Base-by-base conservation (phyloP, 1,140 invertebrate species). In the Bombus pyrosoma region DNA sequence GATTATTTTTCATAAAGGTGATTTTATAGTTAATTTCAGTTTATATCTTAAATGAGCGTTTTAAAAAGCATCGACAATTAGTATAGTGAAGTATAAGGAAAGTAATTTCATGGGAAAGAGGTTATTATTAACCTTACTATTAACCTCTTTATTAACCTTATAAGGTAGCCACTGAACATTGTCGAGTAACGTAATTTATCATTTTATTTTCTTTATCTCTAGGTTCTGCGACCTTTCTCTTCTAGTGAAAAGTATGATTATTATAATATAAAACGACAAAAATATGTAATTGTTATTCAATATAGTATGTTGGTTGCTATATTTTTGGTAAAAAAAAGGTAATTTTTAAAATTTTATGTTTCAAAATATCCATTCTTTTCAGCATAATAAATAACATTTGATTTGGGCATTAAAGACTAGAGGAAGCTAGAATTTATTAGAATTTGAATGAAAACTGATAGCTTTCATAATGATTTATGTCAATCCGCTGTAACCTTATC, bases 401-500 rank as follows among this genome's bases (percentile, higher is more conserved):
- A 22, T 73, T 59, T 57, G 22, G 12, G 43, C 28, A 34, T 32
- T 72, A 1, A 37, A 37, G 41, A 25, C 22, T n/a, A n/a, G n/a
- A 74, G n/a, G 41, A 66, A 62, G 13, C 10, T 34, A 62, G 43
- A 18, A 62, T 43, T 37, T 64, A 47, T 18, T 64, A 64, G 32
- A 82, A 37, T 43, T 64, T 34, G n/a, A 73, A 59, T 73, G 57
- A 82, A 62, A 62, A 64, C 64, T 22, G 12, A n/a, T 34, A 41
- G 28, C 32, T 64, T 64, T 64, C 47, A 47, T n/a, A 37, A 75
- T 47, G 32, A 47, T 75, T 75, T 41, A 73, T 28, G 12, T 28
- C 9, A 69, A 47, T 81, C 53, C 41, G 28, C 41, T 37, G 25
- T 41, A 72, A 41, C 57, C 39, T 73, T 34, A 37, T 81, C 62